Evolutionary conservation across 35 echinoderm and acorn worm species (phyloP), one percentile per base, ranked within the genome.

Genomic region (Heliocidaris tuberculata): DNA sequence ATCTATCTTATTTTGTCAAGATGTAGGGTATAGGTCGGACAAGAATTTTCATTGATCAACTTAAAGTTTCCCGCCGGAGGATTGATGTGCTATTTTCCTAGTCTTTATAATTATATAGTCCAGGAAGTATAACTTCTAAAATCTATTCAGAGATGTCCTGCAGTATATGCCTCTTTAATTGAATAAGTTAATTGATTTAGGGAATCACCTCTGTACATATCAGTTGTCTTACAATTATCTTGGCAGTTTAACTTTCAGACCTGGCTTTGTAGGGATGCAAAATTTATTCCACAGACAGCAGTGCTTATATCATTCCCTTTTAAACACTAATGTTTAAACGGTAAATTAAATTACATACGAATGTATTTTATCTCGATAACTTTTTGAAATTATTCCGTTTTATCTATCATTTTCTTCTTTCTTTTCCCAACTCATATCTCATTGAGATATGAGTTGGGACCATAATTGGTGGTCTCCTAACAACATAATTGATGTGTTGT

Each of bases 221-320:
- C 65, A 78, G 65, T n/a, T 78, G 65, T 78, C 65, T 78, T 78
- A n/a, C 65, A 78, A 78, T 78, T 78, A 78, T 7, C 65, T 78
- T 78, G 7, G 27, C 27, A 78, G 65, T 78, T 78, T 78, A 78
- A 24, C 65, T 4, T 78, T 78, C 65, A 78, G 17, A 7, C 21
- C 6, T 8, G 65, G 19, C 65, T 78, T 60, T 15, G 19, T 13
- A 60, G 19, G 59, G 12, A 7, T 78, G 65, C 52, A 56, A 24
- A n/a, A 78, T 2, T 19, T 7, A 24, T 6, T 78, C 65, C 65
- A 78, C 52, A 56, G 2, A 56, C 10, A 13, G 52, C 35, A 42
- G 0, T 42, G 35, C 3, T 42, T 3, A 42, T 42, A 42, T 42
- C 35, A 42, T 42, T 42, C 35, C 35, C n/a, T 52, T 52, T 52